These are phyloP conservation scores for Diaprepes abbreviatus DNA, from an alignment of 2,888 invertebrate species.

Conservation along the genomic window DNA sequence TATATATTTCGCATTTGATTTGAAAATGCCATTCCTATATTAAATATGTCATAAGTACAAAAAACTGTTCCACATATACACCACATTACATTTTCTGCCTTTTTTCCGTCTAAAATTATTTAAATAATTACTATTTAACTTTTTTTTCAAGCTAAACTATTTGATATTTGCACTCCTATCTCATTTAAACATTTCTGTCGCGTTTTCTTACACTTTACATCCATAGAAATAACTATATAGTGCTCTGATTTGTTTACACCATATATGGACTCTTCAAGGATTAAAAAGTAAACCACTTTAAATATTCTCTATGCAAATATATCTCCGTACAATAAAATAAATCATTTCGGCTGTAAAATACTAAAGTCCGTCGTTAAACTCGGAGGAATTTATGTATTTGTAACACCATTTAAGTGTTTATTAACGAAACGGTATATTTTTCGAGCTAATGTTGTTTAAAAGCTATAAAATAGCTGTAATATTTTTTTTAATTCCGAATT, in stretches of 20 bases:
- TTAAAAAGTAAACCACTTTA: constrained; percentile 22
- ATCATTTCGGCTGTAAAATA: constrained; percentile 29
- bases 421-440: constrained; percentile 32
- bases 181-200: background rate
- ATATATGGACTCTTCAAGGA: constrained; percentile 13
- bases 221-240: background rate
- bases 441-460: constrained; percentile 9
- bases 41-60: no score
- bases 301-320: constrained; percentile 34
- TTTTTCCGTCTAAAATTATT: no score
- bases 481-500: background rate
- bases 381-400: constrained; percentile 36
- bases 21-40: no score
- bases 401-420: constrained; percentile 41
- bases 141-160: no score
- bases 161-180: background rate
- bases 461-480: constrained; percentile 1
- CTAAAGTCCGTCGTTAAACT: constrained; percentile 29
- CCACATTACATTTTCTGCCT: no score
- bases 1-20: no score
- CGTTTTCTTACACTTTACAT: background rate
- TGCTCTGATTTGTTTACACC: constrained; percentile 7
- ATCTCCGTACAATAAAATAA: constrained; percentile 24
- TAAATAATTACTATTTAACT: no score
- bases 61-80: no score